Conservation (phyloP, 92 coral and sea anemone genomes). For the Isaurus tuberculatus region DNA sequence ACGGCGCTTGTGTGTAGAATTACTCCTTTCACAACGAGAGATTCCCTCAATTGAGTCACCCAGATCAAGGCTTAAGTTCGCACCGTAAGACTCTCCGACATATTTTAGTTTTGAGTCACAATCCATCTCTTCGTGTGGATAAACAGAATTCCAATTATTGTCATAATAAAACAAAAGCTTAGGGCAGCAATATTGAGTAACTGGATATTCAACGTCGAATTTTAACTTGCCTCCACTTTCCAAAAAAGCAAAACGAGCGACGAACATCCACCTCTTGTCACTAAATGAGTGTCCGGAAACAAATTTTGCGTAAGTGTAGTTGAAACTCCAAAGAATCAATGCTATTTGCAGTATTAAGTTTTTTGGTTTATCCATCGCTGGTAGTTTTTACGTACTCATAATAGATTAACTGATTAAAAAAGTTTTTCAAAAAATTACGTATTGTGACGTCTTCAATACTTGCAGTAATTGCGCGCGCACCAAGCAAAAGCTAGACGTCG, state of each 20-base stretch:
- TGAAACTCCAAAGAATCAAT: background rate
- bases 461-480: constrained; percentile 18
- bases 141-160: constrained; percentile 62
- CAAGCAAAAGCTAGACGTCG: too few species aligned
- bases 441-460: constrained; percentile 21
- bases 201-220: constrained; percentile 67
- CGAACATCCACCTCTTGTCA: constrained; percentile 52
- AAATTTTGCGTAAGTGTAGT: constrained; percentile 48
- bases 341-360: background rate
- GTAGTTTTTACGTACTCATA: background rate
- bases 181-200: constrained; percentile 68
- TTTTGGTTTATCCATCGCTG: constrained; percentile 15
- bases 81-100: constrained; percentile 37
- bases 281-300: constrained; percentile 60
- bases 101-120: constrained; percentile 61
- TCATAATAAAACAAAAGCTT: constrained; percentile 64
- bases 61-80: constrained; percentile 40
- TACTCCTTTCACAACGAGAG: constrained; percentile 34
- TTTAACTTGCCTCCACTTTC: constrained; percentile 58
- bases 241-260: constrained; percentile 67
- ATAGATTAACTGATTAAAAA: background rate
- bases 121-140: constrained; percentile 58
- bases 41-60: constrained; percentile 26
- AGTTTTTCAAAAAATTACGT: background rate
- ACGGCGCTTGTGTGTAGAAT: constrained; percentile 47